phyloP scores from a whole-genome alignment of 1,140 invertebrate genomes.

The Euura saliciscinereae region DNA sequence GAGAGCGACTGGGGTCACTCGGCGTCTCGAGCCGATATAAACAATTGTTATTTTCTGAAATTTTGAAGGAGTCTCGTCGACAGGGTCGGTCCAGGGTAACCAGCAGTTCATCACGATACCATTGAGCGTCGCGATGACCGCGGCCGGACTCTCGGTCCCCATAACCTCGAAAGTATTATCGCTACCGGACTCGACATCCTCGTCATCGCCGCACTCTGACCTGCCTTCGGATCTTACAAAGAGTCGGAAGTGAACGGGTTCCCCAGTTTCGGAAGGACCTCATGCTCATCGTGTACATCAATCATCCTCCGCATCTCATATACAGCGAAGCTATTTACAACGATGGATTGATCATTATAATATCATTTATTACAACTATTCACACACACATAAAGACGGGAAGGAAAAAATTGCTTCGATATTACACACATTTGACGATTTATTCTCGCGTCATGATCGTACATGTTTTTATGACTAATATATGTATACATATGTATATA shows the following conservation, averaged over 20 bases:
- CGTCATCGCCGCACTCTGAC: constrained; percentile 41
- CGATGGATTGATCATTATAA: no score
- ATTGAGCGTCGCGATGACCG: constrained; percentile 53
- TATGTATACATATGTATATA: no score
- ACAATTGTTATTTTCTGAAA: constrained; percentile 34
- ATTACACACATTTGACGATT: no score
- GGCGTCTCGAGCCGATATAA: not conserved
- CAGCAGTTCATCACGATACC: constrained; percentile 57
- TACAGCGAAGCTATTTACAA: no score
- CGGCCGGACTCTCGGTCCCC: constrained; percentile 49
- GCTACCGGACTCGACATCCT: constrained; percentile 39
- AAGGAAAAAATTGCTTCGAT: no score
- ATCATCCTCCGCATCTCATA: no score
- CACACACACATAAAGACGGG: no score
- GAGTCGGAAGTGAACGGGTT: constrained; percentile 43
- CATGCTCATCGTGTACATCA: no score
- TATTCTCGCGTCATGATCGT: no score
- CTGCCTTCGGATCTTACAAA: constrained; percentile 54
- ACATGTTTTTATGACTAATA: no score
- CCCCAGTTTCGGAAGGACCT: no score
- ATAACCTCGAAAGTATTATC: constrained; percentile 47
- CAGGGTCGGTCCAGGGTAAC: constrained; percentile 45
- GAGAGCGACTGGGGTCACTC: not conserved
- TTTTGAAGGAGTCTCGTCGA: constrained; percentile 36
- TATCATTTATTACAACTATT: no score